Base-by-base conservation (phyloP, 1,140 invertebrate species). In the Aphis gossypii region DNA sequence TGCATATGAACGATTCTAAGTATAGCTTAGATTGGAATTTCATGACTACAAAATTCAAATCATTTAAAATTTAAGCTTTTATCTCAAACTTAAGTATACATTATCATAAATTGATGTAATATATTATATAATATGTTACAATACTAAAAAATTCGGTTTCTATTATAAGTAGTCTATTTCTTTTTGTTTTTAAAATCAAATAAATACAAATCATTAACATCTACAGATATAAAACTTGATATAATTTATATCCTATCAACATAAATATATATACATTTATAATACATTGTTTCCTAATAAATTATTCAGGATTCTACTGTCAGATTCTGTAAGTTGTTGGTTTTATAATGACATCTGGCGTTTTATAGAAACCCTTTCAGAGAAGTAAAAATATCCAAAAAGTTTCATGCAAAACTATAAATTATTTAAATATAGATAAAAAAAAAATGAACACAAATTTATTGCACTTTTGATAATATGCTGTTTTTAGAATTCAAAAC, bases 341-440 rank as follows among this genome's bases (percentile, higher is more conserved):
- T 76, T 76, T 76, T 76, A 76, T 76, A 76, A 76, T 76, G 60
- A 76, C n/a, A 76, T 76, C 60, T 76, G 60, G 30, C n/a, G 60
- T 76, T 76, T n/a, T n/a, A 11, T n/a, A n/a, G 14, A 76, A 76
- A 76, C 60, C n/a, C 60, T 76, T n/a, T n/a, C 14, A 76, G 14
- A 76, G 2, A 76, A 76, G 60, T 76, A 14, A n/a, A 18, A 76
- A n/a, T 35, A 14, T 23, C n/a, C 14, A 76, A 76, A 76, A 76
- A 76, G 60, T 76, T 76, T n/a, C 4, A 18, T 18, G n/a, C 14
- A 76, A 76, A n/a, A 76, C 60, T 76, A 76, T 76, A 76, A 76
- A 76, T 76, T 76, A 76, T 76, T 76, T 76, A 76, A 76, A n/a
- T 76, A 76, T n/a, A n/a, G 4, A 60, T 60, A 60, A 60, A 60